Conservation (phyloP, 2,113 vertebrate genomes). For the Struthidea cinerea region DNA sequence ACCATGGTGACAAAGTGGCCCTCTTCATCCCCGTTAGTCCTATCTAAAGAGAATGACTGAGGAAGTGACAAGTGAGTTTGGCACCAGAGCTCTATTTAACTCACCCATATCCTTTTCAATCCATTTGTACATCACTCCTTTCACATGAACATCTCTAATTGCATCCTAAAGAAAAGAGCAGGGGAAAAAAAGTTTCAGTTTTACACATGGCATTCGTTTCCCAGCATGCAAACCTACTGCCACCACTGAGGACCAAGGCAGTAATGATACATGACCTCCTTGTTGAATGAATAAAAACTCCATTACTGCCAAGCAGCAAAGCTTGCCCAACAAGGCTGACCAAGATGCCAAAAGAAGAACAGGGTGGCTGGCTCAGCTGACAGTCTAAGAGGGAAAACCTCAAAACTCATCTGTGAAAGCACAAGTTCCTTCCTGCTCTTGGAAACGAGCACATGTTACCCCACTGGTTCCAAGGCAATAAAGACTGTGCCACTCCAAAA, state of each 20-base stretch:
- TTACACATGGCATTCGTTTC: neutral
- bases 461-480: neutral
- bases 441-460: neutral
- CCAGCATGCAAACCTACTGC: neutral
- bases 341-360: neutral
- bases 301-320: neutral
- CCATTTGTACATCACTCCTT: conserved; percentile 84
- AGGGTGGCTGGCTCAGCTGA: neutral
- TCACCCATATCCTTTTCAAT: conserved; percentile 81
- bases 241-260: neutral
- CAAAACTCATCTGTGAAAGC: neutral
- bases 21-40: neutral
- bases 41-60: neutral
- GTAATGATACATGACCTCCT: neutral
- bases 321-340: neutral
- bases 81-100: conserved; percentile 4
- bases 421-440: neutral
- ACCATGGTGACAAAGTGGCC: neutral
- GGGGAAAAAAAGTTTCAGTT: neutral
- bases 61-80: neutral
- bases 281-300: neutral
- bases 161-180: conserved; percentile 69
- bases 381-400: neutral
- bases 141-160: conserved; percentile 79
- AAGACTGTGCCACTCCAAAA: neutral